Conservation (phyloP, 2,888 invertebrate species). For the Chloroclystis v-ata region DNA sequence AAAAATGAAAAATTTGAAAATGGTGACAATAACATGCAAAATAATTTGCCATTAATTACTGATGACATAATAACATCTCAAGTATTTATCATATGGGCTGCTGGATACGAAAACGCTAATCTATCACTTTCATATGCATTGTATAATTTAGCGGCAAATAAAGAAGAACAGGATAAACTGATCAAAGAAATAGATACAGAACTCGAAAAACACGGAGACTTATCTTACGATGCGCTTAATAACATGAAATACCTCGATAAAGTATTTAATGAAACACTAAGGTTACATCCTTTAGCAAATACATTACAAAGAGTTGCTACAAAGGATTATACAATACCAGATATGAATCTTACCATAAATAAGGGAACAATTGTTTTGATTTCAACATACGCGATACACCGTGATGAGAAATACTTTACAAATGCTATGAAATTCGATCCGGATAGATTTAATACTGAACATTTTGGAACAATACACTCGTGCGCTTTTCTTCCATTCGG, state of each 20-base stretch:
- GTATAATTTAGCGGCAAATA: constrained; percentile 52
- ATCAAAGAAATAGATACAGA: constrained; percentile 35
- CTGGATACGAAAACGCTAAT: constrained; percentile 67
- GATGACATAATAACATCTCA: constrained; percentile 53
- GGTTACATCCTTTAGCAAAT: constrained; percentile 45
- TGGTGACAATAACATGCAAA: neutral
- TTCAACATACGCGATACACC: constrained; percentile 47
- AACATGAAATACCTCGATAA: constrained; percentile 8
- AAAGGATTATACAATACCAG: constrained; percentile 40
- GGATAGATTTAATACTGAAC: constrained; percentile 44
- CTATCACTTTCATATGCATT: constrained; percentile 41
- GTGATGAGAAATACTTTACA: constrained; percentile 50
- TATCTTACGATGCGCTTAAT: constrained; percentile 7
- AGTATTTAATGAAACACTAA: constrained; percentile 10
- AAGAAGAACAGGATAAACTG: constrained; percentile 52
- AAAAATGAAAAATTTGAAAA: neutral
- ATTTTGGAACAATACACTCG: constrained; percentile 2
- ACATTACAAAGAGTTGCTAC: constrained; percentile 42
- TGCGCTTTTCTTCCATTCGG: constrained; percentile 50
- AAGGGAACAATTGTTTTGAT: constrained; percentile 42
- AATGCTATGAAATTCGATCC: constrained; percentile 60
- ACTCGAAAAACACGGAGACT: neutral
- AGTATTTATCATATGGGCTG: constrained; percentile 59
- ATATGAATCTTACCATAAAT: constrained; percentile 38
- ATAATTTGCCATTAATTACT: constrained; percentile 34